These are phyloP conservation scores for Polyommatus iphigenia DNA, from an alignment of 2,888 invertebrate genomes.

Conservation along the genomic window DNA sequence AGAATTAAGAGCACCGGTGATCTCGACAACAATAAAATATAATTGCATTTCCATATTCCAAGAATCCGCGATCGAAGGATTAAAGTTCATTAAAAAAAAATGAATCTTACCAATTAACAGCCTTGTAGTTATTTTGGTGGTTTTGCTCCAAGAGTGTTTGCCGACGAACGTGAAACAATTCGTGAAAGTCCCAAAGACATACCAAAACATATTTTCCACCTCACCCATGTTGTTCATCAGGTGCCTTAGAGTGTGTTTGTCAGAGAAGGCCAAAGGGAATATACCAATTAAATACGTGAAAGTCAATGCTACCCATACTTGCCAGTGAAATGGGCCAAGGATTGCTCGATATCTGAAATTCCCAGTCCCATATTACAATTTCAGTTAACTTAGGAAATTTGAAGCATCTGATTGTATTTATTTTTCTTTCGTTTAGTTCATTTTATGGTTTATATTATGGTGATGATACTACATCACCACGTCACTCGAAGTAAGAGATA, in stretches of 20 bases:
- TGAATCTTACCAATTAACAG: constrained; percentile 83
- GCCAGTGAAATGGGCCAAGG: constrained; percentile 90
- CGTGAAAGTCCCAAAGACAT: constrained; percentile 91
- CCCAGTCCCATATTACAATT: no score
- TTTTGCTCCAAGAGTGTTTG: constrained; percentile 85
- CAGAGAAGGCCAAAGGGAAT: constrained; percentile 87
- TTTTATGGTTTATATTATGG: not conserved
- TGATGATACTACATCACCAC: no score
- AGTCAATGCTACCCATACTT: constrained; percentile 88
- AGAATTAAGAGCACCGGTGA: no score
- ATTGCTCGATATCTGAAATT: constrained; percentile 86
- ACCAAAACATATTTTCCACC: constrained; percentile 93
- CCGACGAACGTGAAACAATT: constrained; percentile 88
- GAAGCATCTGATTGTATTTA: not conserved
- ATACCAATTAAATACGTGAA: constrained; percentile 86
- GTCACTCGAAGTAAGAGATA: no score
- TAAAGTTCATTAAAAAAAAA: no score
- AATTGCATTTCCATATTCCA: no score
- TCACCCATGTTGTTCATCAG: constrained; percentile 85
- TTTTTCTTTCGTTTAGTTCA: not conserved
- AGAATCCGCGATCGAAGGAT: no score
- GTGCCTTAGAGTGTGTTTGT: constrained; percentile 83
- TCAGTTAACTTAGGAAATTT: not conserved
- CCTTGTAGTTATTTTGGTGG: constrained; percentile 84
- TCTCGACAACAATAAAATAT: no score